Conservation (phyloP, 1,140 invertebrate species). For the Leptestheria dahalacensis region DNA sequence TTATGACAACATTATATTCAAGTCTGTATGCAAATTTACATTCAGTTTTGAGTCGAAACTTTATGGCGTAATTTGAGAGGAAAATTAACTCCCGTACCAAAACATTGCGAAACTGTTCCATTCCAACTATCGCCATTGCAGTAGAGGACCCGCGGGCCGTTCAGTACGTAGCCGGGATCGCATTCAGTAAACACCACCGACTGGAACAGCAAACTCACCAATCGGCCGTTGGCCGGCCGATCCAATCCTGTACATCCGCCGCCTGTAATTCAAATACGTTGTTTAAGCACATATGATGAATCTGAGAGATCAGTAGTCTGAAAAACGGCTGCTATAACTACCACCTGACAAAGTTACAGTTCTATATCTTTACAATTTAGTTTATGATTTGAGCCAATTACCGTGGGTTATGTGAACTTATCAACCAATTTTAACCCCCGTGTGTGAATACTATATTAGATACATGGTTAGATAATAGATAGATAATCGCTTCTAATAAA, state of each 20-base stretch:
- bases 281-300: too few relatives aligned
- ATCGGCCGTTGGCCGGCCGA: constrained; percentile 4
- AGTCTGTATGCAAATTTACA: background rate
- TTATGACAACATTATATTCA: background rate
- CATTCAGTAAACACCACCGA: constrained; percentile 27
- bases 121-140: constrained; percentile 50
- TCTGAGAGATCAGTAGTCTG: too few relatives aligned
- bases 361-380: too few relatives aligned
- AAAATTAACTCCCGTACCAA: constrained; percentile 31
- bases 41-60: background rate
- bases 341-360: too few relatives aligned
- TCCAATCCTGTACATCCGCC: background rate
- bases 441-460: too few relatives aligned
- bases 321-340: too few relatives aligned
- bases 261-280: too few relatives aligned
- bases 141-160: constrained; percentile 37
- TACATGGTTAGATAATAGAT: too few relatives aligned
- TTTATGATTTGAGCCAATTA: too few relatives aligned
- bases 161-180: constrained; percentile 38
- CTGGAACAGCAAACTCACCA: background rate
- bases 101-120: constrained; percentile 38
- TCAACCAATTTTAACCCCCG: too few relatives aligned
- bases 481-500: too few relatives aligned
- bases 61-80: constrained; percentile 22
- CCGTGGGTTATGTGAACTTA: too few relatives aligned